A percentile compares a stretch with the other conserved stretches of the same genome.
Conservation (phyloP, 1,140 invertebrate genomes). For the Ceratosolen fusciceps region DNA sequence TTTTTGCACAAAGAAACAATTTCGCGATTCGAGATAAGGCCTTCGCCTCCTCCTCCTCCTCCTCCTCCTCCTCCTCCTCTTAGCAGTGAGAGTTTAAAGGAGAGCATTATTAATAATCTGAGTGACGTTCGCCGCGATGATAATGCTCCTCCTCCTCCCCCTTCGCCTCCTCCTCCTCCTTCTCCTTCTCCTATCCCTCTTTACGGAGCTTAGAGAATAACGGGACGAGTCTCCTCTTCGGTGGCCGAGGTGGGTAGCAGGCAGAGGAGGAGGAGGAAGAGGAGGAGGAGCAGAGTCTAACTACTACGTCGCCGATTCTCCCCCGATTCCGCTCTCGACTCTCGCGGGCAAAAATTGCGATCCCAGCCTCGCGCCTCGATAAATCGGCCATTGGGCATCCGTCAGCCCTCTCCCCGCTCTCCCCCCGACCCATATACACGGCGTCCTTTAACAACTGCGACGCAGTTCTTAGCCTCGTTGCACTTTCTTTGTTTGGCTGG, state of each 20-base stretch:
- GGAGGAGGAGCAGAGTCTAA: too few relatives aligned
- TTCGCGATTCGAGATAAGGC: slow-evolving; percentile 33
- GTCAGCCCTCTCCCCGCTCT: too few relatives aligned
- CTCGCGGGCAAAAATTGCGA: not conserved
- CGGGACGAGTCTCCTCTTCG: not conserved
- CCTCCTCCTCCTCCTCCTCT: too few relatives aligned
- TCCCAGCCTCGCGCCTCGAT: slow-evolving; percentile 15
- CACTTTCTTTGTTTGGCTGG: slow-evolving; percentile 37
- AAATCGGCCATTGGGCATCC: slow-evolving; percentile 23
- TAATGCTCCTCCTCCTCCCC: slow-evolving; percentile 6
- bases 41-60: too few relatives aligned
- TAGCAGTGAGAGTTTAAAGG: slow-evolving; percentile 9
- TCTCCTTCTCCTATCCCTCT: too few relatives aligned
- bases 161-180: slow-evolving; percentile 10
- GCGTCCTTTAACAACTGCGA: slow-evolving; percentile 14
- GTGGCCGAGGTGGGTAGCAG: too few relatives aligned
- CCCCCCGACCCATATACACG: slow-evolving; percentile 13
- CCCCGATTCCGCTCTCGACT: too few relatives aligned
- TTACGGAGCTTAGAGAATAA: too few relatives aligned
- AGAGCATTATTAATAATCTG: slow-evolving; percentile 47
- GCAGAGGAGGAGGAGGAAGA: too few relatives aligned
- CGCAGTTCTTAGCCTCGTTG: slow-evolving; percentile 32
- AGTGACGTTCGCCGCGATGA: slow-evolving; percentile 33
- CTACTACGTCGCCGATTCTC: slow-evolving; percentile 18
- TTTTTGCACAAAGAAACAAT: slow-evolving; percentile 49